These are phyloP conservation scores for Drosophila mettleri DNA, from an alignment of 2,888 invertebrate genomes.

Conservation along the genomic window DNA sequence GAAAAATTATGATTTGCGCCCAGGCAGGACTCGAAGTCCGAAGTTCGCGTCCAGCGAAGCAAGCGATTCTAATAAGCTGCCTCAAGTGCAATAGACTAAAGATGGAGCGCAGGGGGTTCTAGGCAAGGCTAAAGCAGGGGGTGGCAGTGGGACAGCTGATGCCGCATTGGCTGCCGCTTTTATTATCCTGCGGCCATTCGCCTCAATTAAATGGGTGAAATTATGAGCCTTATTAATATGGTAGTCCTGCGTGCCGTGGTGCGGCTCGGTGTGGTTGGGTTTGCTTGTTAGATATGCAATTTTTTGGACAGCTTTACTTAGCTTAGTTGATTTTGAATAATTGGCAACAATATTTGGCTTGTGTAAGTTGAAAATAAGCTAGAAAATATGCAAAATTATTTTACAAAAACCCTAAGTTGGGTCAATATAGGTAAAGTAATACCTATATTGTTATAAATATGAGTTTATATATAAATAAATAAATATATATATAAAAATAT, in stretches of 20 bases:
- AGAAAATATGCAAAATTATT: not conserved
- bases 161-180: constrained; percentile 47
- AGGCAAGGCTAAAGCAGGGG: not conserved
- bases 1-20: constrained; percentile 78
- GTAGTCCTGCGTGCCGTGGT: not conserved
- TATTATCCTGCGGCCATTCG: constrained; percentile 67
- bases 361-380: not conserved
- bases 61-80: constrained; percentile 73
- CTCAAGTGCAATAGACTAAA: constrained; percentile 66
- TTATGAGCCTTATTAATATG: constrained; percentile 69
- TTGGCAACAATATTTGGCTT: constrained; percentile 21
- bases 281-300: not conserved
- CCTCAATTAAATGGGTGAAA: constrained; percentile 66
- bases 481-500: too few species aligned
- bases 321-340: constrained; percentile 55
- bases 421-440: not conserved
- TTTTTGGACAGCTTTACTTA: constrained; percentile 24
- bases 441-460: not conserved
- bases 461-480: not conserved
- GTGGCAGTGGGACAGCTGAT: constrained; percentile 37
- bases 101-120: not conserved
- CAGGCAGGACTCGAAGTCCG: constrained; percentile 51
- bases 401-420: not conserved
- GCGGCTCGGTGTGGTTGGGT: not conserved
- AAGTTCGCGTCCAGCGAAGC: constrained; percentile 59